Conservation (phyloP, 2,888 invertebrate species). For the Graphium colonna region DNA sequence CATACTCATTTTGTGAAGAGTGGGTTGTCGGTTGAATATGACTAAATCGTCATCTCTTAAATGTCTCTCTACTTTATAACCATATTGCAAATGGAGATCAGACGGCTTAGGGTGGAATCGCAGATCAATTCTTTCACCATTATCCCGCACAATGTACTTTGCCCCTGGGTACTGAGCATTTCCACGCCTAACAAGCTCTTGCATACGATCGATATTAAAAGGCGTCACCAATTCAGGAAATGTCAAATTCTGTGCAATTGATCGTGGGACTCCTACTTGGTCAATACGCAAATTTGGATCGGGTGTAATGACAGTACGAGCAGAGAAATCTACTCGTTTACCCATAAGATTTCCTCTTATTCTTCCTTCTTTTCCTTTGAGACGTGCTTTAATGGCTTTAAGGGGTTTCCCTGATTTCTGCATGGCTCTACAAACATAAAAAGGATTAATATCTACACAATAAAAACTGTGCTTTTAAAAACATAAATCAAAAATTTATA, state of each 20-base stretch:
- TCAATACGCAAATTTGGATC: constrained; percentile 97
- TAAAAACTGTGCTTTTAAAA: no score
- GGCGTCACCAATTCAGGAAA: constrained; percentile 99
- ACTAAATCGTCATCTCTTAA: constrained; percentile 98
- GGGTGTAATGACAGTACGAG: constrained; percentile 98
- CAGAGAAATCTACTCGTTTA: constrained; percentile 99
- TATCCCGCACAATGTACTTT: constrained; percentile 99
- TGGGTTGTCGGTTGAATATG: constrained; percentile 99
- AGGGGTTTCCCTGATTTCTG: constrained; percentile 99
- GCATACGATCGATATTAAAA: constrained; percentile 97
- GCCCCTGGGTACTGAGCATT: constrained; percentile 99
- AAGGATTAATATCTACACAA: no score
- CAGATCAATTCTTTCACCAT: constrained; percentile 98
- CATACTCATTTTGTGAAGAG: constrained; percentile 99
- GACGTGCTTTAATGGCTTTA: constrained; percentile 97
- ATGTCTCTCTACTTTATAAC: constrained; percentile 97
- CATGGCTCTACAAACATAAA: constrained; percentile 89
- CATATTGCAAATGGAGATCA: constrained; percentile 97
- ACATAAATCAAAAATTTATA: no score
- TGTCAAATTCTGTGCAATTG: constrained; percentile 99
- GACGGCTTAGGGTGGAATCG: constrained; percentile 98
- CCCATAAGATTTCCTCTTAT: constrained; percentile 99
- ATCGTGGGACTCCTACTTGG: constrained; percentile 98
- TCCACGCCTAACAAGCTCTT: constrained; percentile 96
- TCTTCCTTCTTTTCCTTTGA: constrained; percentile 99